Evolutionary conservation across 2,888 invertebrate genomes (phyloP).

Genomic region (Eristalis arbustorum): DNA sequence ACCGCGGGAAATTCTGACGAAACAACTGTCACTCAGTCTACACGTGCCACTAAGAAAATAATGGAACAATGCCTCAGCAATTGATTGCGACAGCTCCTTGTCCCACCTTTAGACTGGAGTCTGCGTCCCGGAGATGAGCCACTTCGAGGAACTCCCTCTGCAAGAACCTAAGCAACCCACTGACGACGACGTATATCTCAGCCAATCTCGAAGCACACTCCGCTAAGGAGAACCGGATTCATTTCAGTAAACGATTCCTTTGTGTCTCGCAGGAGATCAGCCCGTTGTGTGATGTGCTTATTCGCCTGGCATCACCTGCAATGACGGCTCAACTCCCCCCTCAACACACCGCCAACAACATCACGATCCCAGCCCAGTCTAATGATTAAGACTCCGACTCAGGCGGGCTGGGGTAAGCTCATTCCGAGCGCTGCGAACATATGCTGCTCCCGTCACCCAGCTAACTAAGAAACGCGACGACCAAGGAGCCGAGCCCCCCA

Average conservation of each 20-base stretch:
- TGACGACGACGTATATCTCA: too few species aligned
- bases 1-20: too few species aligned
- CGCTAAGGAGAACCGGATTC: not conserved
- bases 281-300: not conserved
- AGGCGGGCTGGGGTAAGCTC: conserved; percentile 16
- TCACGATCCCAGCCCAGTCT: conserved; percentile 8
- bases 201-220: not conserved
- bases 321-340: not conserved
- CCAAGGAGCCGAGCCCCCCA: conserved; percentile 7
- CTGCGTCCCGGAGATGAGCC: too few species aligned
- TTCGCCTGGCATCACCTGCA: not conserved
- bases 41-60: too few species aligned
- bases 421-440: not conserved
- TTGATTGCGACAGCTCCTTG: too few species aligned
- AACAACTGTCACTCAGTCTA: too few species aligned
- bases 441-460: conserved; percentile 13
- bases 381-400: not conserved
- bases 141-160: not conserved
- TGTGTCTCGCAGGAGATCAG: not conserved
- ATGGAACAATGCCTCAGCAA: too few species aligned
- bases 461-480: conserved; percentile 21
- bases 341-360: not conserved
- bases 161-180: not conserved
- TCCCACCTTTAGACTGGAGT: too few species aligned
- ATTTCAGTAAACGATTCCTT: not conserved